Conservation (phyloP, 2,113 vertebrate genomes). For the Pogona vitticeps region DNA sequence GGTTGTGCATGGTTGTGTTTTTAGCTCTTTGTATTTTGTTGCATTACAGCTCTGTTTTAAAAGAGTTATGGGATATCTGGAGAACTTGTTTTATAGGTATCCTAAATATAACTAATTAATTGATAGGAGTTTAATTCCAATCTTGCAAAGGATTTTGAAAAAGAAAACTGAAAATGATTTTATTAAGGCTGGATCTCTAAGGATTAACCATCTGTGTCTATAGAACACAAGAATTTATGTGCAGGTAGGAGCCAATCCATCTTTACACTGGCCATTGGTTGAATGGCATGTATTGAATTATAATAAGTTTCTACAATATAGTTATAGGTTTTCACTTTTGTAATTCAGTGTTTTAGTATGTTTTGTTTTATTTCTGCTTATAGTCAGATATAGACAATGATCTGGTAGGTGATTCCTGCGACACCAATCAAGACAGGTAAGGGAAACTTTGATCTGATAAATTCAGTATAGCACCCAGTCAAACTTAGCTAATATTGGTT, state of each 20-base stretch:
- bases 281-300: not conserved
- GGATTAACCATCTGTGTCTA: not conserved
- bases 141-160: no score
- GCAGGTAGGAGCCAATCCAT: not conserved
- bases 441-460: not conserved
- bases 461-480: not conserved
- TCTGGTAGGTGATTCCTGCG: conserved; percentile 95
- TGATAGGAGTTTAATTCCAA: not conserved
- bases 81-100: no score
- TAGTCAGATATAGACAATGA: conserved; percentile 95
- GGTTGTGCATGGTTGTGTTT: no score
- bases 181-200: not conserved
- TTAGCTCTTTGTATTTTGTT: no score
- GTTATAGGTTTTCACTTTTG: conserved; percentile 15
- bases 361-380: conserved; percentile 60
- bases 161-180: not conserved
- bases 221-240: not conserved
- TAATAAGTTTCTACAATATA: conserved; percentile 19
- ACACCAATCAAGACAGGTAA: conserved; percentile 98
- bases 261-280: not conserved
- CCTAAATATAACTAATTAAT: no score
- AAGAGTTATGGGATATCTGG: no score
- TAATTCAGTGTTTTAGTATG: conserved; percentile 11
- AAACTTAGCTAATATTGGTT: not conserved
- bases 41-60: no score